phyloP scores from a whole-genome alignment of 37 sponge, comb jelly and placozoan species.

The Bolinopsis microptera region DNA sequence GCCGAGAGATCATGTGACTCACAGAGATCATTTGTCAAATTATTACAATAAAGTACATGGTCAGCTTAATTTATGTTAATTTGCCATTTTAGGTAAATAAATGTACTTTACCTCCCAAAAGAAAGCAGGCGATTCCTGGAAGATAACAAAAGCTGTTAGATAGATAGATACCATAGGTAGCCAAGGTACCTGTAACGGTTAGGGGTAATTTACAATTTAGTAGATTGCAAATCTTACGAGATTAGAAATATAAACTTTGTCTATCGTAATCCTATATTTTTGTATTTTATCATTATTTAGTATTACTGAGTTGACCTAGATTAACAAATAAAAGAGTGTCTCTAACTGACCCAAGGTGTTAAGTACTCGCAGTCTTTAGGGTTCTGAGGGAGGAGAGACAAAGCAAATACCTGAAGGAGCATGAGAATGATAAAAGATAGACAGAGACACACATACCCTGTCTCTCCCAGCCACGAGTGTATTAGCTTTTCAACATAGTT shows the following conservation, averaged over 20 bases:
- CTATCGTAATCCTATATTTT: no score
- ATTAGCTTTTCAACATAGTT: background rate
- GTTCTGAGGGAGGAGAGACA: background rate
- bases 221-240: background rate
- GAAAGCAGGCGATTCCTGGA: background rate
- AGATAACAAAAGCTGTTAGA: background rate
- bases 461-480: background rate
- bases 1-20: background rate
- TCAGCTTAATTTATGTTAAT: background rate
- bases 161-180: background rate
- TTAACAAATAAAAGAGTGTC: no score
- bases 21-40: background rate
- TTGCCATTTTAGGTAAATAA: no score
- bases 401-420: background rate
- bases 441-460: background rate
- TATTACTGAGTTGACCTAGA: no score
- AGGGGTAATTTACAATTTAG: background rate
- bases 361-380: background rate
- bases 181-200: background rate
- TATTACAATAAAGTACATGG: background rate
- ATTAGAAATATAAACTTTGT: no score
- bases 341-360: slow-evolving; percentile 1
- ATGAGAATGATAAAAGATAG: background rate
- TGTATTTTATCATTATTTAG: no score
- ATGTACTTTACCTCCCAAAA: background rate